Evolutionary conservation across 64 coral and sea anemone species (phyloP), one percentile per base, ranked within the genome.

Genomic region (Porites australiensis): DNA sequence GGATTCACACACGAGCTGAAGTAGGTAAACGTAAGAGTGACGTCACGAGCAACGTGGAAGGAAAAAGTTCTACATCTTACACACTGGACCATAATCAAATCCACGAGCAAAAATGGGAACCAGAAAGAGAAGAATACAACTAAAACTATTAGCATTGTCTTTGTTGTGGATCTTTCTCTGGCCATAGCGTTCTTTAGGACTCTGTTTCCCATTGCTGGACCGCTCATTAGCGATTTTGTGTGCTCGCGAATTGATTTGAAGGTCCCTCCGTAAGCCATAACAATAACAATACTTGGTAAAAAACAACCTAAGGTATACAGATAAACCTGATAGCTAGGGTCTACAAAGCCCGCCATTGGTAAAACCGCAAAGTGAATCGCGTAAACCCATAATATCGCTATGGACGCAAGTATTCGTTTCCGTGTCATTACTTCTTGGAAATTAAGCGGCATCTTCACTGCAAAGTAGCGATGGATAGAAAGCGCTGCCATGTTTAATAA

Each of bases 1-100:
- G 95, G 95, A 50, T 98, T 98, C 15, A 94, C 90, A 5, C 88
- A 89, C 4, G 92, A 94, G 50, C 95, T 98, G 48, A 98, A 98
- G 77, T 98, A 98, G 4, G 95, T 98, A 12, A 98, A 94, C 6
- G 95, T 91, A 8, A 98, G 66, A 3, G 95, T 83, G 3, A 98
- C 78, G 27, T 98, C 95, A 74, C 95, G 82, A 8, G 83, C 77
- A 16, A 94, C 82, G 61, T 98, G 95, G 13, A 93, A 54, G 10
- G 72, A 9, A 62, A 43, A 68, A 2, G 57, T 20, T 19, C 73
- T 50, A 13, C 91, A 93, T 0, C 22, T 10, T 7, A n/a, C 50
- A 20, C 82, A 96, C 61, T 96, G 94, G 4, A 96, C 90, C 94
- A 95, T 95, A 3, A 95, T 58, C 5, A 92, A 71, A 81, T 95